phyloP scores from a whole-genome alignment of 1,140 invertebrate species.

The Acyrthosiphon pisum region DNA sequence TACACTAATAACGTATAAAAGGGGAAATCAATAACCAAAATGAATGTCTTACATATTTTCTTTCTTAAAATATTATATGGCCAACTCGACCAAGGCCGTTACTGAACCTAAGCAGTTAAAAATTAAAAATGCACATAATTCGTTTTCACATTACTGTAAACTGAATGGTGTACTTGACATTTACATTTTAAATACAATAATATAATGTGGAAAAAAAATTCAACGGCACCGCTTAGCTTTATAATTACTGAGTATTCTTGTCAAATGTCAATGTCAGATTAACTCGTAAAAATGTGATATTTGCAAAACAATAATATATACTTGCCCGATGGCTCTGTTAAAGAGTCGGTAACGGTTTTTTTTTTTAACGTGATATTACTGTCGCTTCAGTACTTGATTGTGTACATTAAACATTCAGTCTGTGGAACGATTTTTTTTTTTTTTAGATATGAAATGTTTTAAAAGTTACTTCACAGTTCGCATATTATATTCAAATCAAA shows the following conservation, averaged over 20 bases:
- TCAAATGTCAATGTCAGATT: slow-evolving; percentile 31
- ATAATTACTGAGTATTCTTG: neutral
- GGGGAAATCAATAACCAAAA: neutral
- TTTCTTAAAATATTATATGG: neutral
- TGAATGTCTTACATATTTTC: neutral
- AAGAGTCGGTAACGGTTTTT: neutral
- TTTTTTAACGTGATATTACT: neutral
- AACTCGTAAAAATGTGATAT: slow-evolving; percentile 31
- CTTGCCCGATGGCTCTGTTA: neutral
- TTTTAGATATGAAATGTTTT: neutral
- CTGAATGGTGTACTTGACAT: neutral
- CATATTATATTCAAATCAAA: neutral
- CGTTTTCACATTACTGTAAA: neutral
- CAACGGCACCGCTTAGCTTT: neutral
- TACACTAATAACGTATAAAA: neutral
- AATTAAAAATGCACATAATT: neutral
- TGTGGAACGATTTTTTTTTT: neutral
- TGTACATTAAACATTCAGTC: neutral
- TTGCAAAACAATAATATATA: neutral
- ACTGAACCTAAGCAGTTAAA: neutral
- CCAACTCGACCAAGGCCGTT: neutral
- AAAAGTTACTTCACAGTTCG: neutral
- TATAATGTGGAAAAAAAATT: neutral
- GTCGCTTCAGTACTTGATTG: neutral
- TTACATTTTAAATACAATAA: neutral